phyloP scores from a whole-genome alignment of 2,797 vertebrate species.

The Lutjanus campechanus region DNA sequence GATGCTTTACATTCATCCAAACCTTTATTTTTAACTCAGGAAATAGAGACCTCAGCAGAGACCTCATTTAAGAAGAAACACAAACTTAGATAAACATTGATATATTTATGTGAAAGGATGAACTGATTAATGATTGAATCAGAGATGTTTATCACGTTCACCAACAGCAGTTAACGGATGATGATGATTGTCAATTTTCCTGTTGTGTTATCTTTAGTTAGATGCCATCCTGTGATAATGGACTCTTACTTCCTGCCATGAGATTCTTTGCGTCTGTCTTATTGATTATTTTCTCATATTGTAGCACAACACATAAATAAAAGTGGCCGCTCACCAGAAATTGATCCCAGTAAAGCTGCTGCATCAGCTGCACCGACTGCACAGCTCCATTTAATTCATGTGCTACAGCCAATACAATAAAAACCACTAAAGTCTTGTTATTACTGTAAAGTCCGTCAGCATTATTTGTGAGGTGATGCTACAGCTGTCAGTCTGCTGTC shows the following conservation, averaged over 20 bases:
- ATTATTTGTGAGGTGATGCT: not conserved
- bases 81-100: too few relatives aligned
- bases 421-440: conserved; percentile 11
- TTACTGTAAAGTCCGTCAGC: not conserved
- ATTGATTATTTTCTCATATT: conserved; percentile 30
- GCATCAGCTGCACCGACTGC: conserved; percentile 2
- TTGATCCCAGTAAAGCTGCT: not conserved
- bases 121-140: not conserved
- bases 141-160: not conserved
- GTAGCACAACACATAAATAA: not conserved
- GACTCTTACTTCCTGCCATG: conserved; percentile 15
- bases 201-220: not conserved
- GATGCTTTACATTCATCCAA: not conserved
- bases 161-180: not conserved
- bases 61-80: too few relatives aligned
- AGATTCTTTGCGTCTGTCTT: not conserved
- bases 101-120: too few relatives aligned
- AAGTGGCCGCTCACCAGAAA: conserved; percentile 1
- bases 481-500: not conserved
- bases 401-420: not conserved
- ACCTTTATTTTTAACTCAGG: too few relatives aligned
- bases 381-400: not conserved
- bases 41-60: too few relatives aligned
- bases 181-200: not conserved
- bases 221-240: conserved; percentile 6